Base-by-base conservation (phyloP, 2,888 invertebrate genomes). In the Carpatolechia fugitivella region DNA sequence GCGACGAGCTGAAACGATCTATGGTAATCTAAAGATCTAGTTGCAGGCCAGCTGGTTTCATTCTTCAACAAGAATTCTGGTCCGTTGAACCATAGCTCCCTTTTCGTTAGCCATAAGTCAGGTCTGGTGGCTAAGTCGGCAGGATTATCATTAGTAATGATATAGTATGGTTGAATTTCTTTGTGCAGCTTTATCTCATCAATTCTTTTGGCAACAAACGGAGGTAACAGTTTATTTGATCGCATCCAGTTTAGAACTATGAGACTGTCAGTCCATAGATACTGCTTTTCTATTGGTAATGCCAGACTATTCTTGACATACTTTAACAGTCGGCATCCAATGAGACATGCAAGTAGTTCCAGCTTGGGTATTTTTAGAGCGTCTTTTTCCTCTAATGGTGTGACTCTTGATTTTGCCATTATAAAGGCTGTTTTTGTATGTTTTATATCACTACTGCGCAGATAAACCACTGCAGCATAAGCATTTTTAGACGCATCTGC, bases 221-320 rank as follows among this genome's bases (percentile, higher is more conserved):
- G 58, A 8, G 55, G 51, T 18, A 56, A 30, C n/a, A 57, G 36
- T 31, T 53, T 49, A 24, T 55, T 41, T 1, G 52, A 41, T 10
- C 52, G 14, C 2, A 44, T 24, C 55, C 55, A 57, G 10, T 13
- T 41, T 13, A 57, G 10, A 35, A 48, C 50, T 4, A 57, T 48
- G 14, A n/a, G 29, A 36, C 55, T 51, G 24, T 57, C 57, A 10
- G 54, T 51, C 57, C 36, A 54, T 31, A 52, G 13, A 31, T 31
- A 47, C 38, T 47, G n/a, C 38, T 48, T 36, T 18, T 11, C 0
- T 7, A 46, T 33, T 10, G 31, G 44, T 14, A 55, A 33, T 7
- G 20, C 18, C 10, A 51, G 5, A 0, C 4, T 16, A 1, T n/a
- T 30, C 6, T n/a, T 46, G 8, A 55, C 29, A n/a, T 51, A 36